Base-by-base conservation (phyloP, 2,888 invertebrate genomes). In the Caenorhabditis uteleia region DNA sequence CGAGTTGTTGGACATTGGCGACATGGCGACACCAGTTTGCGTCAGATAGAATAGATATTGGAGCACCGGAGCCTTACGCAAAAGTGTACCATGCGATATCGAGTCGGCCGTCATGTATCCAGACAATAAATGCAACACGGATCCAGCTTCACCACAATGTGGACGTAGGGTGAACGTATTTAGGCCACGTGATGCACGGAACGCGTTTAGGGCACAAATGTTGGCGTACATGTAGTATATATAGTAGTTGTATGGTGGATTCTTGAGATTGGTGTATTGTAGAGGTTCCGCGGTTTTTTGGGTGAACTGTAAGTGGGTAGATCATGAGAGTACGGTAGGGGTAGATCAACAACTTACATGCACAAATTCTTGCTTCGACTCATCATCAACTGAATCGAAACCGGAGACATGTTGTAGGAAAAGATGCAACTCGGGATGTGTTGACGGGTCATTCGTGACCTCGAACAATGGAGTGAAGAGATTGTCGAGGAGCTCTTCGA, bases 371-470 rank as follows among this genome's bases (percentile, higher is more conserved):
- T 95, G 93, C 86, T 98, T 99, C 46, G 94, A 94, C 85, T 99
- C 98, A 84, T 99, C 98, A 84, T 99, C 98, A 44, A 98, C 98
- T n/a, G 95, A 95, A 87, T 98, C 98, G 84, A 98, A 92, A 1
- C 95, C 98, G 56, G 95, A 90, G 44, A 98, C 92, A 88, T 95
- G 88, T 84, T 88, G 87, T 3, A 90, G 86, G 84, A 90, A 95
- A 78, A 89, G 89, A 87, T 95, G 93, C 51, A 99, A 87, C 70
- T 95, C 92, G 0, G 95, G 91, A 86, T 99, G 94, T 68, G 90
- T 88, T 72, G 88, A 88, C 1, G 98, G 95, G 83, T 93, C 89
- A 75, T 91, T 92, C 51, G 98, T 95, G 51, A 91, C 97, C 86
- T 97, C 95, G 85, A 99, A 94, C 55, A 98, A 87, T 40, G 98